Percentiles rank a stretch among this genome's conserved stretches.
phyloP scores from a whole-genome alignment of 2,888 invertebrate species.

The Watsonalla binaria region DNA sequence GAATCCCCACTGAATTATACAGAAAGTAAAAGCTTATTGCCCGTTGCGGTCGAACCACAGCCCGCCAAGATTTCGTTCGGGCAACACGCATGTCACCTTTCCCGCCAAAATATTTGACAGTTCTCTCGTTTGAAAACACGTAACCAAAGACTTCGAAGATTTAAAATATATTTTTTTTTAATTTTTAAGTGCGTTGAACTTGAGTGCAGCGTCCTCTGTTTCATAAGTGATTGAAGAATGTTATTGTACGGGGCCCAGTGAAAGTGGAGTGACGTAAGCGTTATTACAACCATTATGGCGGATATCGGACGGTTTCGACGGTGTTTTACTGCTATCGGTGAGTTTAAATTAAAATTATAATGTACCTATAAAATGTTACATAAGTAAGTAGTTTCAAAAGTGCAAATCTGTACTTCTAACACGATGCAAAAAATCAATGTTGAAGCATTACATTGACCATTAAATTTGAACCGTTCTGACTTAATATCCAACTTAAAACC shows the following conservation, averaged over 20 bases:
- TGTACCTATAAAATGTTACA: background rate
- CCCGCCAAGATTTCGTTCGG: conserved; percentile 62
- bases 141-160: conserved; percentile 16
- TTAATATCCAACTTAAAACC: too few species aligned
- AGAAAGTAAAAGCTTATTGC: conserved; percentile 72
- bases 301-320: conserved; percentile 60
- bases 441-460: too few species aligned
- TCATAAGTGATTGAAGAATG: conserved; percentile 64
- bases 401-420: too few species aligned
- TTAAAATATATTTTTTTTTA: conserved; percentile 25
- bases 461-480: too few species aligned
- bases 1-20: conserved; percentile 62
- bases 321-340: conserved; percentile 62
- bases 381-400: too few species aligned
- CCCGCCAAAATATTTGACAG: conserved; percentile 48
- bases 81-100: conserved; percentile 56
- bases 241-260: conserved; percentile 59
- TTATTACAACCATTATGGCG: conserved; percentile 69
- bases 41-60: conserved; percentile 54
- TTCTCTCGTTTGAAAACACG: conserved; percentile 26
- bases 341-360: conserved; percentile 32
- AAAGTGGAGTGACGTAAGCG: conserved; percentile 73
- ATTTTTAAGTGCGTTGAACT: conserved; percentile 59
- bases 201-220: conserved; percentile 57
- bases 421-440: too few species aligned